Evolutionary conservation across 2,113 vertebrate genomes (phyloP).

Genomic region (Leucopsar rothschildi): DNA sequence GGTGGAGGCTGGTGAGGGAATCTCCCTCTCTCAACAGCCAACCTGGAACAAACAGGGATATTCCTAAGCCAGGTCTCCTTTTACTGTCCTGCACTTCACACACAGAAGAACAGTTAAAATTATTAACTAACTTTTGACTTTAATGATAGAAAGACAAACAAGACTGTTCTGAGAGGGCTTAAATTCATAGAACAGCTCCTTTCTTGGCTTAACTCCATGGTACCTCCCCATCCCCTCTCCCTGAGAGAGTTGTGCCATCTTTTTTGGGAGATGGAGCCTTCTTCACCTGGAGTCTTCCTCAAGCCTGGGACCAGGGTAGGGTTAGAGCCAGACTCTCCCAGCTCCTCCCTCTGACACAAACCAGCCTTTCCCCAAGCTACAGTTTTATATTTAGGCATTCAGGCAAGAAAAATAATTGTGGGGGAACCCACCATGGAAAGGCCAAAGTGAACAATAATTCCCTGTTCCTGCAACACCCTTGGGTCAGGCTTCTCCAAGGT

Average conservation of each 20-base stretch:
- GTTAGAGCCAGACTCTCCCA: neutral
- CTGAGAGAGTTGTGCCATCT: neutral
- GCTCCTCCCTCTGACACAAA: neutral
- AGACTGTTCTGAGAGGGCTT: neutral
- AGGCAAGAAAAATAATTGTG: neutral
- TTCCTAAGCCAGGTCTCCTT: neutral
- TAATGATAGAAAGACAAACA: neutral
- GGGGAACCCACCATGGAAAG: neutral
- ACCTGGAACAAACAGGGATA: neutral
- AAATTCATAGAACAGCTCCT: neutral
- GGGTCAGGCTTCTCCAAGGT: neutral
- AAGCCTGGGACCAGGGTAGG: neutral
- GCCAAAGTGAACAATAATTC: neutral
- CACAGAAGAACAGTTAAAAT: neutral
- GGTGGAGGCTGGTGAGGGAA: neutral
- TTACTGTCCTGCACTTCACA: neutral
- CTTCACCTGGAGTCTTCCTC: neutral
- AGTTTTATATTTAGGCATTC: neutral
- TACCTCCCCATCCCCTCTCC: neutral
- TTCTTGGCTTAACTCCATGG: neutral
- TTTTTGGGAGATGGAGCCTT: neutral
- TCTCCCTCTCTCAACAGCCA: neutral
- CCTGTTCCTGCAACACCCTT: neutral
- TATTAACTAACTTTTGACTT: neutral
- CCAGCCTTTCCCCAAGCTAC: neutral